Conservation (phyloP, 2,113 vertebrate genomes). For the Pseudopipra pipra region DNA sequence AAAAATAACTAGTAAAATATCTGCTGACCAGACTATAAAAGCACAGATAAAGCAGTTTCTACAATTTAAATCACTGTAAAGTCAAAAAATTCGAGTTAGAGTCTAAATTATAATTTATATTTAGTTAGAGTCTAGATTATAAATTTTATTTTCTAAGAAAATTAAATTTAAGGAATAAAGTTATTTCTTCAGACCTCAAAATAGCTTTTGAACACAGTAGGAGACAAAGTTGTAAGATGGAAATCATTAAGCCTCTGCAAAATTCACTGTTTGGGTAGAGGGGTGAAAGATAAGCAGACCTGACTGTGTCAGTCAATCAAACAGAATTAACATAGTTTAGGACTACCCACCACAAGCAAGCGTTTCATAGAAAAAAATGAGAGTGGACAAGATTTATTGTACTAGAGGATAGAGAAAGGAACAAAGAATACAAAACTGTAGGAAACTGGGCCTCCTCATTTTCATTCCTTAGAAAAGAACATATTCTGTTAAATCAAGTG, state of each 20-base stretch:
- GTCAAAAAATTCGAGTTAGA: neutral
- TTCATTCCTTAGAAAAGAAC: conserved; percentile 46
- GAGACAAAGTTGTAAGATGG: neutral
- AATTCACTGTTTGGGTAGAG: neutral
- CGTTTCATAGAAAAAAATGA: neutral
- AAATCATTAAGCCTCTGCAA: neutral
- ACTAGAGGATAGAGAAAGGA: neutral
- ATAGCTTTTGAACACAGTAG: neutral
- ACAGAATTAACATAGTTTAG: neutral
- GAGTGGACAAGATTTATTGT: conserved; percentile 14
- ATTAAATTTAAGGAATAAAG: neutral
- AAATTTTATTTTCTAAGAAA: neutral
- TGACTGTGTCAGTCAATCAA: neutral
- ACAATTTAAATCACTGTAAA: neutral
- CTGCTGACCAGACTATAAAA: neutral
- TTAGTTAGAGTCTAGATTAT: neutral
- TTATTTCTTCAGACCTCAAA: neutral
- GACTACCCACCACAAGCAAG: neutral
- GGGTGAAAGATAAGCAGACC: neutral
- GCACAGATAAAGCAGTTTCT: neutral
- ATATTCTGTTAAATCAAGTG: conserved; percentile 41
- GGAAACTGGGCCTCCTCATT: conserved; percentile 35
- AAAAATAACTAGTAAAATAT: neutral
- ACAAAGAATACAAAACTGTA: conserved; percentile 37
- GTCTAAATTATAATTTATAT: neutral